These are phyloP conservation scores for Hirtodrosophila duncani DNA, from an alignment of 2,888 invertebrate species.

Conservation along the genomic window DNA sequence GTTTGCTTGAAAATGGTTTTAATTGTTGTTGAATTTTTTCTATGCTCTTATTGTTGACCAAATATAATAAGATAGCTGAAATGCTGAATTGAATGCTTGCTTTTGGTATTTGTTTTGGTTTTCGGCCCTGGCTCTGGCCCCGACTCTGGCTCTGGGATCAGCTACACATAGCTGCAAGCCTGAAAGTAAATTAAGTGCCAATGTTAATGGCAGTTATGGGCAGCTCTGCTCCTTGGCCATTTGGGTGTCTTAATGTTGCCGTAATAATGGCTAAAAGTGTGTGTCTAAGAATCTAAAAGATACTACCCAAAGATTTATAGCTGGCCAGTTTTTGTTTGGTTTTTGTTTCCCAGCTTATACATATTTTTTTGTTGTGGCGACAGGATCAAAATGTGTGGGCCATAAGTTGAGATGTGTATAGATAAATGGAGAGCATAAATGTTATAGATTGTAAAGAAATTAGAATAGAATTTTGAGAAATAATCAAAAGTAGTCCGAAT, in stretches of 20 bases:
- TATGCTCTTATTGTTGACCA: conserved; percentile 56
- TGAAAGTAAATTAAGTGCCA: conserved; percentile 69
- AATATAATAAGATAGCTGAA: conserved; percentile 62
- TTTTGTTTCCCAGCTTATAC: background rate
- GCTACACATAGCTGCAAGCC: no score
- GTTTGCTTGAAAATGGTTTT: conserved; percentile 67
- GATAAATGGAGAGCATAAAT: no score
- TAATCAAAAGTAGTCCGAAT: no score
- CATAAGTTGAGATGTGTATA: no score
- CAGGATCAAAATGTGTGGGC: conserved; percentile 21
- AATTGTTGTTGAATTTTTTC: conserved; percentile 59
- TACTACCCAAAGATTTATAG: conserved; percentile 64
- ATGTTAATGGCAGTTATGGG: conserved; percentile 71
- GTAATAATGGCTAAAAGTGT: conserved; percentile 67
- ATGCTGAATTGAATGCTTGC: conserved; percentile 42
- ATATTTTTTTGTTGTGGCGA: conserved; percentile 20
- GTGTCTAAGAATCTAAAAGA: conserved; percentile 52
- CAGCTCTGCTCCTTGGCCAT: conserved; percentile 51
- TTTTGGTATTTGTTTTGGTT: conserved; percentile 61
- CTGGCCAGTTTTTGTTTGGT: conserved; percentile 30
- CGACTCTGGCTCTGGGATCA: no score
- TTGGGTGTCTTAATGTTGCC: conserved; percentile 67
- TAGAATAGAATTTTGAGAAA: no score
- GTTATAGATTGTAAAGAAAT: no score
- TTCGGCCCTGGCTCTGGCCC: conserved; percentile 46